These are phyloP conservation scores for Hipposideros armiger DNA, from an alignment of 2,113 vertebrate genomes.

Conservation along the genomic window DNA sequence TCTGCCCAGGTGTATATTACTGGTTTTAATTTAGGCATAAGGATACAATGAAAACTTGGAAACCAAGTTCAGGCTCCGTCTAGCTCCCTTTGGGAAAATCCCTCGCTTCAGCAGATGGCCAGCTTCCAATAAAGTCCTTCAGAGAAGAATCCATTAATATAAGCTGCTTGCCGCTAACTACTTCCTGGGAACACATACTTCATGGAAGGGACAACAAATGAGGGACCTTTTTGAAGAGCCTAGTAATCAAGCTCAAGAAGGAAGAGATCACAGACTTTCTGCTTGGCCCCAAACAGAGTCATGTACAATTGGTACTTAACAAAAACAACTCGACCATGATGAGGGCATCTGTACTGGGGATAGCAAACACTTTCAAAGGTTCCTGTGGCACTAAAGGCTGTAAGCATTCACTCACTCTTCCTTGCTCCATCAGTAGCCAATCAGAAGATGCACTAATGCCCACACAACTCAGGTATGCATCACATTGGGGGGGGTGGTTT, in stretches of 20 bases:
- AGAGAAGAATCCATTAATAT: constrained; percentile 24
- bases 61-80: neutral
- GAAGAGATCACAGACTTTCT: neutral
- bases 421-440: neutral
- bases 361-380: neutral
- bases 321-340: constrained; percentile 33
- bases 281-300: neutral
- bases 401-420: neutral
- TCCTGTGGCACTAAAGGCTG: neutral
- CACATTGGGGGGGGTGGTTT: neutral
- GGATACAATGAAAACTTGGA: neutral
- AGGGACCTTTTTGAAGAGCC: constrained; percentile 19
- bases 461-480: too few species aligned
- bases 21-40: constrained; percentile 41
- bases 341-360: neutral
- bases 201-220: constrained; percentile 31
- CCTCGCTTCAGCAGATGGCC: neutral
- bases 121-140: constrained; percentile 40
- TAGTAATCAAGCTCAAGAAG: constrained; percentile 40
- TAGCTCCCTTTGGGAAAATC: constrained; percentile 32
- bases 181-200: neutral
- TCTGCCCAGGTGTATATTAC: neutral
- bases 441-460: neutral
- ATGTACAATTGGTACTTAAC: constrained; percentile 44
- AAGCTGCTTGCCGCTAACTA: constrained; percentile 29